A percentile compares a stretch with the other conserved stretches of the same genome.
Evolutionary conservation across 2,113 vertebrate genomes (phyloP).

Genomic region (Cephalophus harveyi): DNA sequence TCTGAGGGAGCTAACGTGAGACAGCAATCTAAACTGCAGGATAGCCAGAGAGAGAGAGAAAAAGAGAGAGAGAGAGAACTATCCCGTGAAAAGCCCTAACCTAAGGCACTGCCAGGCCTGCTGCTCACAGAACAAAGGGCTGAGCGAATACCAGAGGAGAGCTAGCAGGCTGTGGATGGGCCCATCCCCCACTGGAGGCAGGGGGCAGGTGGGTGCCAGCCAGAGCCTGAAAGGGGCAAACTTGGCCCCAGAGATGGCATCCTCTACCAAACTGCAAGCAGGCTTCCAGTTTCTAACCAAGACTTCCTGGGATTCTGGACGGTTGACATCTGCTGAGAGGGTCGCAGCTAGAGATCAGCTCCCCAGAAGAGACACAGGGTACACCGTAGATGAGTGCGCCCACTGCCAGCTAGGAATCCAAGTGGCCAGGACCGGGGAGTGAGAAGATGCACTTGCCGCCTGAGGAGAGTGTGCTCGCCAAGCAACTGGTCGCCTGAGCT

Average conservation of each 20-base stretch:
- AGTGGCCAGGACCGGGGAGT: not conserved
- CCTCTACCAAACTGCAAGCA: not conserved
- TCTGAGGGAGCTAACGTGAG: not conserved
- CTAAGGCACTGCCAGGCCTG: not conserved
- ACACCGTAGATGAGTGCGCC: accelerated
- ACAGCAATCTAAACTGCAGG: not conserved
- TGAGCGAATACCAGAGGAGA: not conserved
- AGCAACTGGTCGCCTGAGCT: not conserved
- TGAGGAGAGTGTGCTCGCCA: not conserved
- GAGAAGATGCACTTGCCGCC: not conserved
- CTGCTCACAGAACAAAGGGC: not conserved
- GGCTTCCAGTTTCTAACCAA: not conserved
- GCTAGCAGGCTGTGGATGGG: not conserved
- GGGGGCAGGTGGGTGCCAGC: not conserved
- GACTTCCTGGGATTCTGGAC: not conserved
- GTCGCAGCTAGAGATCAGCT: not conserved
- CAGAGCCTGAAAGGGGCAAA: not conserved
- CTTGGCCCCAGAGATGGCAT: not conserved
- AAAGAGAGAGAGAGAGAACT: not conserved
- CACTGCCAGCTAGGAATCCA: not conserved
- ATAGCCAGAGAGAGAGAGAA: not conserved
- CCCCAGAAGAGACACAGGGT: not conserved
- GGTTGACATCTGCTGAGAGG: not conserved
- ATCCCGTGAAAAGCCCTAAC: not conserved
- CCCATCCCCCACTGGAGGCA: not conserved